Base-by-base conservation (phyloP, 2,113 vertebrate genomes). In the Ovibos moschatus region DNA sequence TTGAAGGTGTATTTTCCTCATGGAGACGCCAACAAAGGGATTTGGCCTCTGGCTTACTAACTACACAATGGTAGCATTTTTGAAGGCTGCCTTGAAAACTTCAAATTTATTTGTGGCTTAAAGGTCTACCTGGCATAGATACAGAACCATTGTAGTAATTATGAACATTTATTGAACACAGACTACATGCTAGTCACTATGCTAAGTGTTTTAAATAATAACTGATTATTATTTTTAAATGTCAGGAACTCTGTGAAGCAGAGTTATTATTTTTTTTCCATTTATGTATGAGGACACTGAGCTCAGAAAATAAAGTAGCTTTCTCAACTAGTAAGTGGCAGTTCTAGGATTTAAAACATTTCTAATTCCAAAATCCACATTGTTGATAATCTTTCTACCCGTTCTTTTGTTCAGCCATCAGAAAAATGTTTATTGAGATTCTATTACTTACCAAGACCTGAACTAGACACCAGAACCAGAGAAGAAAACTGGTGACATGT, bases 181-280 rank as follows among this genome's bases (percentile, higher is more conserved):
- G 17, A 88, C 19, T 79, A 62, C 43, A 85, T 94, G n/a, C 3
- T 55, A 76, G 57, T 9, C 14, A 40, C 60, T 92, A 21, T 45
- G 45, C 82, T 76, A 97, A 95, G 25, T 67, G 30, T 94, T 94
- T 85, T 85, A 74, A 92, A 92, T 92, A 92, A 87, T 85, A 81
- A 91, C 64, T 92, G 25, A 94, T 91, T 51, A 84, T 85, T 92
- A 87, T 51, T 92, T 92, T 45, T 58, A 96, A 96, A 98, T 92
- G 50, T 87, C 92, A 97, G 60, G 43, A 96, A 53, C 79, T 7
- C 23, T 45, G 14, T 95, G 55, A 78, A 25, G n/a, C 55, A 67
- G n/a, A 93, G 27, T 13, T 82, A 36, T 94, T 93, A 25, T 87
- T 64, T 21, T 95, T 95, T 93, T 36, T 8, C 91, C 78, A 74